Conservation (phyloP, 2,888 invertebrate species). For the Oscheius sp. region DNA sequence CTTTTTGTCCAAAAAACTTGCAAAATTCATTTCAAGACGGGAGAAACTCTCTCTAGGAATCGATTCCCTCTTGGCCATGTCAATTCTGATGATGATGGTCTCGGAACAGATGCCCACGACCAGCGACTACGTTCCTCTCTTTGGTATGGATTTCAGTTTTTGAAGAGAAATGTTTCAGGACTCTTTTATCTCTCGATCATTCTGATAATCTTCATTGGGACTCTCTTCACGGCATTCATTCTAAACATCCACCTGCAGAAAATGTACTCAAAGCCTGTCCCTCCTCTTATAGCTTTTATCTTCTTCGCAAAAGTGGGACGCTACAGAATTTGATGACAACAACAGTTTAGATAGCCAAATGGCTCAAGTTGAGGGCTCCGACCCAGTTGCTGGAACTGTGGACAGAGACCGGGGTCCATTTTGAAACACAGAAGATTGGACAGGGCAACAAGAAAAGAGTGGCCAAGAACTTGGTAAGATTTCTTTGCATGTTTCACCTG, state of each 20-base stretch:
- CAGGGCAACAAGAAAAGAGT: background rate
- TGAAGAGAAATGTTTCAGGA: conserved; percentile 33
- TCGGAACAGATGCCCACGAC: conserved; percentile 77
- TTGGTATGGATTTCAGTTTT: conserved; percentile 47
- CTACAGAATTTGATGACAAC: background rate
- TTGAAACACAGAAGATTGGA: conserved; percentile 35
- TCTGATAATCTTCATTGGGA: conserved; percentile 72
- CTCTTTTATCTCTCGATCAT: conserved; percentile 72
- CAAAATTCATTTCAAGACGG: conserved; percentile 42
- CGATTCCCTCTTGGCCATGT: conserved; percentile 75
- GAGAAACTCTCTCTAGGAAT: conserved; percentile 72
- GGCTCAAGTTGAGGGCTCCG: conserved; percentile 67
- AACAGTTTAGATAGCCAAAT: conserved; percentile 55
- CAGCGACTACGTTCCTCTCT: conserved; percentile 70
- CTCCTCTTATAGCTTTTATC: conserved; percentile 67
- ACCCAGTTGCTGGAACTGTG: conserved; percentile 70
- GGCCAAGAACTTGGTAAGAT: no score
- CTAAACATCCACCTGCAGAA: conserved; percentile 72
- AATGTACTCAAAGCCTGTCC: conserved; percentile 68
- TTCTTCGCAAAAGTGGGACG: conserved; percentile 67
- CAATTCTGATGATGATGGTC: conserved; percentile 76
- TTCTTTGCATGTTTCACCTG: no score
- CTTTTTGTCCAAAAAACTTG: background rate
- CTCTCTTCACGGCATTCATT: conserved; percentile 72
- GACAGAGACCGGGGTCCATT: conserved; percentile 60